Evolutionary conservation across 2,113 vertebrate genomes (phyloP), one percentile per base, ranked within the genome.

Genomic region (Acrocephalus kingi): DNA sequence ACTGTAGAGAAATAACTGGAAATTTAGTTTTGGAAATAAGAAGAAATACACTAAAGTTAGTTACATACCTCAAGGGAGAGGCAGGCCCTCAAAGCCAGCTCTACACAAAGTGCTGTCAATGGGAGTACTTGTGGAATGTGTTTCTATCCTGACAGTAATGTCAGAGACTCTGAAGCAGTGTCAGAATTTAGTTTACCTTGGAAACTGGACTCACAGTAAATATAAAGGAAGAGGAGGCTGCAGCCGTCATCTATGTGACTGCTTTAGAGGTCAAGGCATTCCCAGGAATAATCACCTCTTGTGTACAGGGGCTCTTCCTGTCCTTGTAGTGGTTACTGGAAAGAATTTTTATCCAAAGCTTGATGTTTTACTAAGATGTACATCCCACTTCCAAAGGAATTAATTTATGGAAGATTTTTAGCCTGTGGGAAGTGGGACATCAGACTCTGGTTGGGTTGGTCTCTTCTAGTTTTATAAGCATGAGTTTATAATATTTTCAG

Each of bases 381-480:
- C 43, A 45, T 45, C 23, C 17, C 0, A 0, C 61, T 85, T 83
- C 54, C 23, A 74, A 61, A 62, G 22, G 7, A 66, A 31, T 61
- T 76, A 0, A 31, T 71, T 87, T 58, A 22, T 63, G 33, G 19
- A 72, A 31, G 5, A 19, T 88, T 91, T 83, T 49, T 77, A 75
- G 31, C 7, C n/a, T n/a, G 0, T 66, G 46, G 18, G 11, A 85
- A 37, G 33, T 52, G 23, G 9, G 18, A 56, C 22, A 49, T 73
- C 20, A 69, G n/a, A 23, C 11, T 41, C 11, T 77, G 41, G 23
- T 31, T 0, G 0, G 2, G 3, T 54, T 71, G 9, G 3, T 59
- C 25, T 91, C 27, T 80, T 51, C 31, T 52, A 30, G 23, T 39
- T 87, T 73, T 88, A 17, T n/a, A 62, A 76, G 24, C 15, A 5